Evolutionary conservation across 64 coral and sea anemone species (phyloP).

Genomic region (Astreopora myriophthalma): DNA sequence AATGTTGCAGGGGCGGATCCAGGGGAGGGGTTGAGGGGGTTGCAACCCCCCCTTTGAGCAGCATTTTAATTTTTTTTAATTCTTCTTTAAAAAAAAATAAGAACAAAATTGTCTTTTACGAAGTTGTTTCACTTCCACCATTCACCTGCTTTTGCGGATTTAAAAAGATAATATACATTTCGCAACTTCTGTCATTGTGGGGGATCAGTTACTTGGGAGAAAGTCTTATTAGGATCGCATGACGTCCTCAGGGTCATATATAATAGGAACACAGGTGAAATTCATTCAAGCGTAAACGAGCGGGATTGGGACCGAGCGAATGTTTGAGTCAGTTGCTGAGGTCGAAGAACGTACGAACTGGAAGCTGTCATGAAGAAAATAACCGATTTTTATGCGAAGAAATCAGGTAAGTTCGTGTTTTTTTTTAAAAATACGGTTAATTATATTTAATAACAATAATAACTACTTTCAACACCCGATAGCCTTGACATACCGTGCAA

Average conservation of each 20-base stretch:
- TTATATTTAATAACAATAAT: constrained; percentile 32
- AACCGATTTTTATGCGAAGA: constrained; percentile 51
- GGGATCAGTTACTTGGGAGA: no score
- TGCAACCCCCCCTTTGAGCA: no score
- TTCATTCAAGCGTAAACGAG: constrained; percentile 55
- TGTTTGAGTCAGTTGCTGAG: constrained; percentile 34
- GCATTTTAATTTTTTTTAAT: neutral
- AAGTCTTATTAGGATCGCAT: no score
- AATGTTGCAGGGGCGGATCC: no score
- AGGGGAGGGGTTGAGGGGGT: no score
- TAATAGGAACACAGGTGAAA: neutral
- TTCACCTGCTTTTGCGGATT: constrained; percentile 16
- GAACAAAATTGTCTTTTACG: neutral
- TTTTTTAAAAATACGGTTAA: constrained; percentile 27
- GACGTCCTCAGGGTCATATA: constrained; percentile 30
- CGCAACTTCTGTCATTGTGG: neutral
- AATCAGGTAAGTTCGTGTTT: constrained; percentile 43
- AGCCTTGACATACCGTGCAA: no score
- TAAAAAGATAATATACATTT: constrained; percentile 51
- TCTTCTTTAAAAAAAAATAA: neutral
- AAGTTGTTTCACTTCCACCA: no score
- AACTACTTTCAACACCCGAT: constrained; percentile 61
- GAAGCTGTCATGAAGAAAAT: constrained; percentile 38
- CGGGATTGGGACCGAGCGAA: constrained; percentile 42
- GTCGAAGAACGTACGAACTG: neutral